phyloP scores from a whole-genome alignment of 2,113 vertebrate species.

The Pedionomus torquatus region DNA sequence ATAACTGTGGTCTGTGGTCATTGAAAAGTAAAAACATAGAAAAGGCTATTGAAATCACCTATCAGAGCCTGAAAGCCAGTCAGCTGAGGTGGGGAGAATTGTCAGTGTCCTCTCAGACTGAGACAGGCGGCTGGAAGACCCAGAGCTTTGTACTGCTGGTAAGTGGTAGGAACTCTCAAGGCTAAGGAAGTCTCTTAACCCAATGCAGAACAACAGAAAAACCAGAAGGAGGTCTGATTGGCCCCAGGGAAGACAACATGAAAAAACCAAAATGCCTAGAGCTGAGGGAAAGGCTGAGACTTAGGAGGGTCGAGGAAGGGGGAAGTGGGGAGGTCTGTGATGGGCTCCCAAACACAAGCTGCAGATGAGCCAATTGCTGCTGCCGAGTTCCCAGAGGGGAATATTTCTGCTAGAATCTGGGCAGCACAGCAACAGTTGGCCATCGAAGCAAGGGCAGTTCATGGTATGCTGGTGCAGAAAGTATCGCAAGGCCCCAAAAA shows the following conservation, averaged over 20 bases:
- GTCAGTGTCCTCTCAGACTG: background rate
- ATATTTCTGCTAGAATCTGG: too few relatives aligned
- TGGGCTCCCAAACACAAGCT: background rate
- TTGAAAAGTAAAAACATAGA: background rate
- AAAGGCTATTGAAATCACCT: background rate
- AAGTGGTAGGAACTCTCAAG: background rate
- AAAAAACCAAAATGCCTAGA: background rate
- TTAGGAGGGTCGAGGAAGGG: background rate
- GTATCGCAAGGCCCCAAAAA: background rate
- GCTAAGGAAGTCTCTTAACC: background rate
- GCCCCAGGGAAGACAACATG: background rate
- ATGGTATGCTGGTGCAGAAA: background rate
- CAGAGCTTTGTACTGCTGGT: background rate
- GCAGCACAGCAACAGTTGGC: background rate
- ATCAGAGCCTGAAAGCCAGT: background rate
- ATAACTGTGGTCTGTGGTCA: background rate
- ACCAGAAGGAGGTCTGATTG: background rate
- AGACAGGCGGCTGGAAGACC: background rate
- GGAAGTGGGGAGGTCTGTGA: background rate
- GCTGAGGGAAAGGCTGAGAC: background rate
- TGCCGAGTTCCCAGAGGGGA: fast-evolving
- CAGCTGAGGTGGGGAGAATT: background rate
- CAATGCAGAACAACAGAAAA: background rate
- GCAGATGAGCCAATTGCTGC: background rate
- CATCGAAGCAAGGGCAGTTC: background rate